phyloP scores from a whole-genome alignment of 2,113 vertebrate species.

The Lota lota region DNA sequence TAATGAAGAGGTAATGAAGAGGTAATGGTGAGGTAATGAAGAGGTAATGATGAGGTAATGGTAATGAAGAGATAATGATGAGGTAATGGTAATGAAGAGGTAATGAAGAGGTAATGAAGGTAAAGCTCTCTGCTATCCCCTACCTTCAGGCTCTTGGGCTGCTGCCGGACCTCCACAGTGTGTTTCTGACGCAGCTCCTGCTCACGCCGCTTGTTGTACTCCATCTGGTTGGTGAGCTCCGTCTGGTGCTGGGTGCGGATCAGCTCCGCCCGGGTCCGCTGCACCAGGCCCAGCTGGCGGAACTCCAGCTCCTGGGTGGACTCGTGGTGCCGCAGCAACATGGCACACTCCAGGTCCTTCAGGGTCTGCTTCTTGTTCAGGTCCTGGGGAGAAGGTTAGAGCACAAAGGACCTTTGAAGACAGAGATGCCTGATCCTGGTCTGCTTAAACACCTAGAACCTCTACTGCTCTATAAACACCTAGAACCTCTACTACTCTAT shows the following conservation, averaged over 20 bases:
- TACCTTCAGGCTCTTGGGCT: slow-evolving; percentile 94
- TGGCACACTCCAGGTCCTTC: slow-evolving; percentile 87
- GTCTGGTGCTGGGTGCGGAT: slow-evolving; percentile 91
- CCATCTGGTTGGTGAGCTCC: slow-evolving; percentile 89
- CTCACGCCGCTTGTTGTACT: slow-evolving; percentile 88
- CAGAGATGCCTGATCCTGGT: no score
- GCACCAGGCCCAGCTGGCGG: slow-evolving; percentile 80
- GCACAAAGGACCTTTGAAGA: not conserved
- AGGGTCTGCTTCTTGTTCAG: slow-evolving; percentile 92
- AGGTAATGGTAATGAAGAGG: no score
- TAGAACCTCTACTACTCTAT: no score
- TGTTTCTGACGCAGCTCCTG: slow-evolving; percentile 89
- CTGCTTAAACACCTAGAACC: no score
- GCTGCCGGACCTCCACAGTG: slow-evolving; percentile 85
- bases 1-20: no score
- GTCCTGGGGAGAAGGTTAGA: slow-evolving; percentile 66
- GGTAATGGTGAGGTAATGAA: no score
- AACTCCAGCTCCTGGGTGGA: slow-evolving; percentile 88
- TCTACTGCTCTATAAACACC: no score
- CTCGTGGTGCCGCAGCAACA: slow-evolving; percentile 87
- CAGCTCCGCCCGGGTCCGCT: slow-evolving; percentile 83
- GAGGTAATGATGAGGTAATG: no score
- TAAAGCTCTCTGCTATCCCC: slow-evolving; percentile 21
- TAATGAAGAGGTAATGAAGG: not conserved
- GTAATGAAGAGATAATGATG: no score